Base-by-base conservation (phyloP, 2,888 invertebrate species). In the Hydropsyche betteni region DNA sequence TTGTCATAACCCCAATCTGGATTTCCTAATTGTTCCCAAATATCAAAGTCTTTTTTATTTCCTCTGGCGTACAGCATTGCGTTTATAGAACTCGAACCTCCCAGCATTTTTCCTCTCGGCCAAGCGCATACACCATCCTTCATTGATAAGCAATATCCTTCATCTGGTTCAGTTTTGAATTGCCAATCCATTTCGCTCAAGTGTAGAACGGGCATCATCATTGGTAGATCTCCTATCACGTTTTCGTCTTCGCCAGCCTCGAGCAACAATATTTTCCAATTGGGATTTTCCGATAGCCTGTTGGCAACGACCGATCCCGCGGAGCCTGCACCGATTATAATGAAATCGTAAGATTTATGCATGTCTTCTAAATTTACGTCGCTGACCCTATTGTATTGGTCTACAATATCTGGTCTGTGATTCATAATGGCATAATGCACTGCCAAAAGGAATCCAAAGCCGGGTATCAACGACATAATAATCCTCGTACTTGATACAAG, bases 41-140 rank as follows among this genome's bases (percentile, higher is more conserved):
- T 85, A 81, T 97, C 94, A 83, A 95, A 97, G 82, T 97, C 97
- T 2, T 86, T 88, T 71, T 89, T 89, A 82, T 97, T 95, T 0
- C 96, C 97, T 74, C 97, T 87, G 0, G 96, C 87, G 81, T 96
- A 96, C 76, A 95, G 87, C 96, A 97, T 96, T 16, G 95, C 96
- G 83, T 97, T 97, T 2, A 96, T 85, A 0, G 93, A 92, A 81
- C 95, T 94, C 12, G 92, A 92, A 0, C 97, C 97, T 33, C 92
- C 92, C 24, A 94, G 85, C 5, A 92, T 91, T 85, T 92, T 93
- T 0, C 93, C 95, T 36, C 95, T 88, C 0, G 94, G 94, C 93
- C 93, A 94, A 80, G 90, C 90, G 81, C 93, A 93, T 72, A 86
- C 85, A 6, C 85, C 86, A 55, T 90, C 88, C 53, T 89, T 84